Evolutionary conservation across 2,113 vertebrate genomes (phyloP).

Genomic region (Corythoichthys intestinalis): DNA sequence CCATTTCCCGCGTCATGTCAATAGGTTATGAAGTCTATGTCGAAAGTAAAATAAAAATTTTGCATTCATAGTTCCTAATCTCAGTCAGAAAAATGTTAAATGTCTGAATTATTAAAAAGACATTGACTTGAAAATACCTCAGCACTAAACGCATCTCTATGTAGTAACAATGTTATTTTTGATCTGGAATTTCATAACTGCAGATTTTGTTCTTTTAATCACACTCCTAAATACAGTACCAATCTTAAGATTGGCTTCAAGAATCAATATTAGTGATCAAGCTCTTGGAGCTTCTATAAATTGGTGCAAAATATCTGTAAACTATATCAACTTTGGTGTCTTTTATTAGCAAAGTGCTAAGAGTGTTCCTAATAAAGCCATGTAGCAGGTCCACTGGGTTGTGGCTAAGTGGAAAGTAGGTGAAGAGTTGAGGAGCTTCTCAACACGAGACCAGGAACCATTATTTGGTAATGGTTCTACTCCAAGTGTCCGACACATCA

Average conservation of each 20-base stretch:
- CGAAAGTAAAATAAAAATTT: no score
- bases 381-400: neutral
- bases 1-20: no score
- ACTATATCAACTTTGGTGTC: neutral
- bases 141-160: neutral
- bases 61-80: neutral
- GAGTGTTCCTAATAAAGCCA: slow-evolving; percentile 52
- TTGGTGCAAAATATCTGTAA: no score
- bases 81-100: neutral
- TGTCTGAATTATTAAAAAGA: neutral
- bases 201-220: no score
- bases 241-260: no score
- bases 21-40: no score
- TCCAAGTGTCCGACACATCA: slow-evolving; percentile 82
- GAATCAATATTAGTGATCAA: no score
- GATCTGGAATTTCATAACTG: no score
- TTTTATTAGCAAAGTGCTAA: slow-evolving; percentile 14
- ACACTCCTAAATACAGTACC: no score
- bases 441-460: slow-evolving; percentile 89
- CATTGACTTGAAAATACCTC: neutral
- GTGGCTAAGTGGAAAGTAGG: neutral
- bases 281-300: no score
- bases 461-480: slow-evolving; percentile 87
- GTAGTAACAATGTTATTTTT: neutral
- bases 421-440: slow-evolving; percentile 75